Evolutionary conservation across 2,797 vertebrate genomes (phyloP), one percentile per base, ranked within the genome.

Genomic region (Coluber constrictor): DNA sequence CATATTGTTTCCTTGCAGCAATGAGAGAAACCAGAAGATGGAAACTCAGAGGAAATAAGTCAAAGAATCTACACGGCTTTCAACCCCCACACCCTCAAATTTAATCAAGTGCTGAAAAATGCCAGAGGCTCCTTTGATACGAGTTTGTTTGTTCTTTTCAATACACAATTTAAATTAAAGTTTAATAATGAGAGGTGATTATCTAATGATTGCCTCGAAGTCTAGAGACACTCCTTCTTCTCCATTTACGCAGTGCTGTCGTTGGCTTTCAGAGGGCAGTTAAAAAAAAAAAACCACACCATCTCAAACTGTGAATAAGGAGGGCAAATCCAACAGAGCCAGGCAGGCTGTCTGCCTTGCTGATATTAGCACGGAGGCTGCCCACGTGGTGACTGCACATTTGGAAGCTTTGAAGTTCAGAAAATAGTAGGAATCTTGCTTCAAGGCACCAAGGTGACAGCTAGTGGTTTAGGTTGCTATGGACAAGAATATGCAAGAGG

Each of bases 101-200:
- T 95, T 94, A 93, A 96, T 96, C 96, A 92, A 18, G 90, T 90
- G 37, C 93, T 95, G 96, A 95, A 95, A 94, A 89, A 37, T 13
- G 94, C 96, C 37, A 1, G 89, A 57, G 97, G 96, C 96, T 94
- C 92, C 9, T 94, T 93, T 90, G 0, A 92, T 89, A 93, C 61
- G 88, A 96, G 94, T 96, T 95, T 97, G 96, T 97, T 96, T 97
- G 97, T 92, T 95, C 96, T 95, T 95, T 92, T 88, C 87, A 95
- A 96, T 93, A 89, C 86, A 0, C 93, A 94, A 93, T 5, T 55
- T 95, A 95, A 97, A 96, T 95, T 95, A 96, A 97, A 97, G 95
- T 97, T 97, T 94, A 96, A 93, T 95, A 94, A 95, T 94, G 92
- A 86, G 90, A 1, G 23, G 94, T 86, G 74, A 96, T 93, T 37